phyloP scores from a whole-genome alignment of 92 coral and sea anemone genomes.

The Hydrozoanthus gracilis region DNA sequence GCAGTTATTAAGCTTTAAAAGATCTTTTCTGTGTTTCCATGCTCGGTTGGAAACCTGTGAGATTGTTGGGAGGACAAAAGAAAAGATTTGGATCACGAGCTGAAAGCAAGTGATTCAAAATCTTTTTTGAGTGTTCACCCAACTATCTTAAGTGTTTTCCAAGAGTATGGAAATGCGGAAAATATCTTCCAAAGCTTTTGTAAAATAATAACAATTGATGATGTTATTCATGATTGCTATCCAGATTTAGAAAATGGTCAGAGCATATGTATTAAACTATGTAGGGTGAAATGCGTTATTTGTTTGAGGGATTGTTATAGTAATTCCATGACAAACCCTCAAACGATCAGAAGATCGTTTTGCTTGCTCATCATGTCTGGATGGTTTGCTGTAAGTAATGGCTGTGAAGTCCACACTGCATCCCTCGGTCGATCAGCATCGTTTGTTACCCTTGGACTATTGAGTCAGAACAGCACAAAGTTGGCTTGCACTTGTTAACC shows the following conservation, averaged over 20 bases:
- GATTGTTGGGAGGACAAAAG: no score
- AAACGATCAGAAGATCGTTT: background rate
- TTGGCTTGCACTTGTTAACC: conserved; percentile 17
- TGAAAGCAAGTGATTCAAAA: no score
- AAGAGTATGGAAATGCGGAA: no score
- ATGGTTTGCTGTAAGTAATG: conserved; percentile 1
- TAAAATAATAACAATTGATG: no score
- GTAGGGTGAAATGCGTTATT: background rate
- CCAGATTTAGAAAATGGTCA: background rate
- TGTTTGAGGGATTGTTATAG: conserved; percentile 31
- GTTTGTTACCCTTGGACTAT: background rate
- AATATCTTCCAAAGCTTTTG: no score
- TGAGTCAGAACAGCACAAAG: background rate
- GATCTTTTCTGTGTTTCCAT: no score
- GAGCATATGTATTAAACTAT: background rate
- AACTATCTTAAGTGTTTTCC: no score
- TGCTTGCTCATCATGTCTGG: background rate
- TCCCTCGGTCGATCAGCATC: background rate
- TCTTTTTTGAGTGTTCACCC: no score
- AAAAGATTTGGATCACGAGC: no score
- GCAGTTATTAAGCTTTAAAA: no score
- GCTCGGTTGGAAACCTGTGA: no score
- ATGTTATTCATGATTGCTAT: background rate
- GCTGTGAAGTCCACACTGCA: conserved; percentile 19
- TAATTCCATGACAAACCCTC: conserved; percentile 36